phyloP scores from a whole-genome alignment of 2,888 invertebrate genomes.

The Drosophila kokeensis region DNA sequence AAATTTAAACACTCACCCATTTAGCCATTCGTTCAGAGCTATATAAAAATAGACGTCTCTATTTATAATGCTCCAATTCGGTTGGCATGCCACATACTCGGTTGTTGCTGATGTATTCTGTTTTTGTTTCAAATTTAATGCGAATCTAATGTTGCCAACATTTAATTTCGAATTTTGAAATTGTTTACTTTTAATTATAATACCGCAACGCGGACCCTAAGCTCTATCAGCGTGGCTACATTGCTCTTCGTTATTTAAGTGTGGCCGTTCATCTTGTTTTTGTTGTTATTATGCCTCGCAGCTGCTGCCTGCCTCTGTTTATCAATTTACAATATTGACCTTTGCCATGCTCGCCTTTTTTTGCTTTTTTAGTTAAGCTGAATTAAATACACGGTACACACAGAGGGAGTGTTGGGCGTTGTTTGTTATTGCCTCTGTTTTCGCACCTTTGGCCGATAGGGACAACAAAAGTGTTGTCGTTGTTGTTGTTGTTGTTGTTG shows the following conservation, averaged over 20 bases:
- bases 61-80: constrained; percentile 65
- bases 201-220: constrained; percentile 42
- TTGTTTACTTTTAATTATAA: constrained; percentile 78
- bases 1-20: constrained; percentile 26
- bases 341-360: constrained; percentile 51
- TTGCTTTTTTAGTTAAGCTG: constrained; percentile 56
- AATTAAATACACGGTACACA: constrained; percentile 63
- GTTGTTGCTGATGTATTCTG: constrained; percentile 45
- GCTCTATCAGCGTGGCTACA: constrained; percentile 24
- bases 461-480: constrained; percentile 20
- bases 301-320: constrained; percentile 58
- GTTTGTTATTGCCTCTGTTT: constrained; percentile 50
- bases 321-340: constrained; percentile 81
- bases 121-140: constrained; percentile 56
- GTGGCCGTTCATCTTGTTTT: constrained; percentile 10
- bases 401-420: constrained; percentile 22
- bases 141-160: constrained; percentile 49
- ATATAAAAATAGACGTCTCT: constrained; percentile 62
- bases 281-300: constrained; percentile 28
- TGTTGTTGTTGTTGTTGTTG: constrained; percentile 17
- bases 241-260: constrained; percentile 25
- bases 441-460: constrained; percentile 60
- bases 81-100: constrained; percentile 22
- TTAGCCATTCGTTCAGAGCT: constrained; percentile 24
- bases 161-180: constrained; percentile 42